A percentile compares a stretch with the other conserved stretches of the same genome.
phyloP scores from a whole-genome alignment of 2,113 vertebrate species.

The Genyomyrus donnyi region DNA sequence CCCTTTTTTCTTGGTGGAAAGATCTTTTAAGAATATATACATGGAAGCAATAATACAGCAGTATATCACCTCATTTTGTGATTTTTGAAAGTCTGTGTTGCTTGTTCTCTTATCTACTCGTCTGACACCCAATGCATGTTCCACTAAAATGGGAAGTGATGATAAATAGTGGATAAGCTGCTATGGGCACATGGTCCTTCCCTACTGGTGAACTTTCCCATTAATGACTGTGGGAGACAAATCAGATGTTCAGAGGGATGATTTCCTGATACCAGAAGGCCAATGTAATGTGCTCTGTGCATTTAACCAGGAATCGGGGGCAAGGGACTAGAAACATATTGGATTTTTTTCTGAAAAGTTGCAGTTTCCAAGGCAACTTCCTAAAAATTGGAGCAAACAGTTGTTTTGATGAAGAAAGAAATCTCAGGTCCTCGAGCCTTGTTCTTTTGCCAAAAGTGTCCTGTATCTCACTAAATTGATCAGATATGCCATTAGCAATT shows the following conservation, averaged over 20 bases:
- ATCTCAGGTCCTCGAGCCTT: neutral
- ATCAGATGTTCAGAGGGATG: neutral
- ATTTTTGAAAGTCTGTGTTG: neutral
- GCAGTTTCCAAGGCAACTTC: conserved; percentile 8
- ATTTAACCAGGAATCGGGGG: neutral
- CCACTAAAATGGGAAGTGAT: neutral
- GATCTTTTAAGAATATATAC: neutral
- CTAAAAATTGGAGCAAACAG: neutral
- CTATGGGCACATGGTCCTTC: neutral
- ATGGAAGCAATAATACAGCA: neutral
- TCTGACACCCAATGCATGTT: neutral
- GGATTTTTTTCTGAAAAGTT: neutral
- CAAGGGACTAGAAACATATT: neutral
- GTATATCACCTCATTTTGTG: neutral
- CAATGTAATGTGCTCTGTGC: neutral
- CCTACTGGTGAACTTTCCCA: neutral
- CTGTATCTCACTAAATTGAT: neutral
- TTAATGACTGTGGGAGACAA: neutral
- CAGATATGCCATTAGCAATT: neutral
- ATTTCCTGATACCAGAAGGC: neutral
- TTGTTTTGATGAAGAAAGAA: conserved; percentile 5
- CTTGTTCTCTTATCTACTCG: neutral
- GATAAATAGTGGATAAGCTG: neutral
- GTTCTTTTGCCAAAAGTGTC: neutral
- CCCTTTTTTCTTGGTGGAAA: neutral